Base-by-base conservation (phyloP, 2,888 invertebrate species). In the Lutraria lutraria region DNA sequence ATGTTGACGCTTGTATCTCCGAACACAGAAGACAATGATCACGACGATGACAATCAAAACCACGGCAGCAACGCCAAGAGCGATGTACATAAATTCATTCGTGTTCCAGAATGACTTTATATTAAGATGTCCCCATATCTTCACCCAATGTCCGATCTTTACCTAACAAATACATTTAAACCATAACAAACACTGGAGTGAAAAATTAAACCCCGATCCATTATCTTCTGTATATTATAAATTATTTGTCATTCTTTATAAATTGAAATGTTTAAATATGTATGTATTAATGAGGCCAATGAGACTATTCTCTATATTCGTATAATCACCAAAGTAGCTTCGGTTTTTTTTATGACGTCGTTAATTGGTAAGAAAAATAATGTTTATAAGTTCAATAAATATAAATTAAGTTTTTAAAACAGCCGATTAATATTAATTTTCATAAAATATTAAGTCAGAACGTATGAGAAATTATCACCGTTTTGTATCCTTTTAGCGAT, bases 91-190 rank as follows among this genome's bases (percentile, higher is more conserved):
- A 34, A 87, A 88, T 25, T 88, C 86, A 43, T 25, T 80, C 6
- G 68, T 72, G 2, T 63, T 80, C 90, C 90, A 90, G 56, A 90
- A 88, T 16, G 83, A 83, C 13, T 85, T 72, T 21, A 90, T 86
- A 21, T 80, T 63, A 13, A 90, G 54, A 72, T 68, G 83, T 16
- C 90, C 90, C 29, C 52, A 85, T 15, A 72, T 63, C 12, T n/a
- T n/a, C 34, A 52, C 63, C 29, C 63, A 43, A 34, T 87, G 63
- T 21, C 89, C 89, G 29, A 89, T 89, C n/a, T 63, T 79, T 16
- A 89, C 85, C 89, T 89, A 53, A 31, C 54, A 63, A 31, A 80
- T 12, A 86, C 56, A 16, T 8, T 16, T 3, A 56, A 56, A 56
- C 21, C 6, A 56, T 56, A 12, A 19, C 56, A 56, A 19, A 56